phyloP scores from a whole-genome alignment of 1,140 invertebrate genomes.

The Aricia agestis region DNA sequence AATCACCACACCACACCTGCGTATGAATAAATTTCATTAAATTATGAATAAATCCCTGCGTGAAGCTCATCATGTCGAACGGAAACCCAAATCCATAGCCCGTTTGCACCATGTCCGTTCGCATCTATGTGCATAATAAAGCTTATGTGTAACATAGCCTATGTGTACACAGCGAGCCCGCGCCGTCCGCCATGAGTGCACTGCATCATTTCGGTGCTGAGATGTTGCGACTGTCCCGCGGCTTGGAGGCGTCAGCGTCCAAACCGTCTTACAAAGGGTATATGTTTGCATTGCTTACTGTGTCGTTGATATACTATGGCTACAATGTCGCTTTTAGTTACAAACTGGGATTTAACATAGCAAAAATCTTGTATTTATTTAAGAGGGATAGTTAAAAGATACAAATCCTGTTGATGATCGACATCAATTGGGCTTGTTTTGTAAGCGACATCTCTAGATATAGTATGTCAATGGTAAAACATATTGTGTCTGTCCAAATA shows the following conservation, averaged over 20 bases:
- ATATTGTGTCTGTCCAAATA: background rate
- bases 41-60: no score
- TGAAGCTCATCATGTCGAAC: no score
- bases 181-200: conserved; percentile 87
- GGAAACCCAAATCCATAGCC: background rate
- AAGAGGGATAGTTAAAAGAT: no score
- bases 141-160: conserved; percentile 34
- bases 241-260: conserved; percentile 79
- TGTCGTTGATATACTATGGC: background rate
- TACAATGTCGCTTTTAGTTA: background rate
- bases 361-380: no score
- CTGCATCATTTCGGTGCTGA: conserved; percentile 89
- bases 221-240: conserved; percentile 87
- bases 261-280: conserved; percentile 66
- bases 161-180: conserved; percentile 79
- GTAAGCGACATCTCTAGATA: background rate
- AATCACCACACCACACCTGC: no score
- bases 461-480: background rate
- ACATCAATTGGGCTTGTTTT: no score
- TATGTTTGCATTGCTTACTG: conserved; percentile 40
- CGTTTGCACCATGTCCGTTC: background rate
- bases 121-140: conserved; percentile 36
- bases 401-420: no score
- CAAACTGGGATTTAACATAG: no score
- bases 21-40: no score